Conservation (phyloP, 2,797 vertebrate genomes). For the Threskiornis aethiopicus region DNA sequence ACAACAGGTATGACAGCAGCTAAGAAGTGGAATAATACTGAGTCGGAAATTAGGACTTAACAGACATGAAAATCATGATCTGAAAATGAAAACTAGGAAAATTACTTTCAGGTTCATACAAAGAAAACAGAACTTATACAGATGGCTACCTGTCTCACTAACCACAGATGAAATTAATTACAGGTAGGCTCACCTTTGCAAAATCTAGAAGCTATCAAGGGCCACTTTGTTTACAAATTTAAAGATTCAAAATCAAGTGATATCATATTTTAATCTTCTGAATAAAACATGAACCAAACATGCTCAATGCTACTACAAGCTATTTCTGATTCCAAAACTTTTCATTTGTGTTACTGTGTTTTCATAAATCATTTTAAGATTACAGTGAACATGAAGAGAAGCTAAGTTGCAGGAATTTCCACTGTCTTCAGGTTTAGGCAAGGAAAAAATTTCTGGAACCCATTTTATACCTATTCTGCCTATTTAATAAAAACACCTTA, state of each 20-base stretch:
- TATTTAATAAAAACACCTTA: not conserved
- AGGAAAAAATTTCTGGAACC: not conserved
- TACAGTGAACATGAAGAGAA: not conserved
- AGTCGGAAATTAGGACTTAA: not conserved
- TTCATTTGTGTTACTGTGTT: not conserved
- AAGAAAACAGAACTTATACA: not conserved
- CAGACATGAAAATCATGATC: not conserved
- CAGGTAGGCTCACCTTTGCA: not conserved
- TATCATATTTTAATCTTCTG: not conserved
- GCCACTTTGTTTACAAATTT: not conserved
- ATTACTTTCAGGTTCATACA: not conserved
- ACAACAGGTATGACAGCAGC: not conserved
- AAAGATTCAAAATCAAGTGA: not conserved
- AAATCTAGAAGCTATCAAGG: not conserved
- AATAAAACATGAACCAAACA: not conserved
- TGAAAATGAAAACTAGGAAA: not conserved
- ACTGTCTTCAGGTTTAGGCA: not conserved
- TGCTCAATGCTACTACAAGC: not conserved
- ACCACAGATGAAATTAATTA: not conserved
- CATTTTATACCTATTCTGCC: not conserved
- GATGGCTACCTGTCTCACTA: not conserved
- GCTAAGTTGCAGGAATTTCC: not conserved
- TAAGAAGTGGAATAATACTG: not conserved
- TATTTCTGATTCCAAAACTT: not conserved
- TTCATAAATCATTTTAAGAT: not conserved